Conservation (phyloP, 2,888 invertebrate species). For the Epistrophella euchroma region DNA sequence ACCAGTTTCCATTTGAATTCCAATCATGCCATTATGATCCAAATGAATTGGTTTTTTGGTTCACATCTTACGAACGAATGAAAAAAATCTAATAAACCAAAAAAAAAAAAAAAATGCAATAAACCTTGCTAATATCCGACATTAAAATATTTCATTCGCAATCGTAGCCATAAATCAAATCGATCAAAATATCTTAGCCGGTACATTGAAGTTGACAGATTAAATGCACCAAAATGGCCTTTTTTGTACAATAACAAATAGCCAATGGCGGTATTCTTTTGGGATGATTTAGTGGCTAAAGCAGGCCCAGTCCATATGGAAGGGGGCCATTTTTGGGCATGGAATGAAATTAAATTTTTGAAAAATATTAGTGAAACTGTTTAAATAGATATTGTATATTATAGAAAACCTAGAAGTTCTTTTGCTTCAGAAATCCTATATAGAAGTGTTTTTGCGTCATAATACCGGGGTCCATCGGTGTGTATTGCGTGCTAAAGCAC, state of each 20-base stretch:
- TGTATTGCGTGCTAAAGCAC: no score
- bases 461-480: no score
- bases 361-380: no score
- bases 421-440: no score
- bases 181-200: conserved; percentile 76
- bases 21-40: conserved; percentile 46
- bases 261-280: conserved; percentile 40
- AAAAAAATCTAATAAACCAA: neutral
- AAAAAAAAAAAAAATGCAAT: conserved; percentile 54
- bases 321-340: neutral
- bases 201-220: conserved; percentile 77
- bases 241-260: conserved; percentile 45
- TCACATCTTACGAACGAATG: neutral
- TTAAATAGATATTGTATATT: no score
- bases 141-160: conserved; percentile 77
- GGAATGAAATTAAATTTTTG: no score
- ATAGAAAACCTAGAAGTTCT: no score
- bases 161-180: conserved; percentile 77
- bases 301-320: neutral
- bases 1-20: conserved; percentile 43
- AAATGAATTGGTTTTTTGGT: conserved; percentile 37
- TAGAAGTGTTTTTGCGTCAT: no score
- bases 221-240: conserved; percentile 74
- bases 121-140: conserved; percentile 75
- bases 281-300: conserved; percentile 5